Evolutionary conservation across 2,113 vertebrate genomes (phyloP), one percentile per base, ranked within the genome.

Genomic region (Typhlomys cinereus): DNA sequence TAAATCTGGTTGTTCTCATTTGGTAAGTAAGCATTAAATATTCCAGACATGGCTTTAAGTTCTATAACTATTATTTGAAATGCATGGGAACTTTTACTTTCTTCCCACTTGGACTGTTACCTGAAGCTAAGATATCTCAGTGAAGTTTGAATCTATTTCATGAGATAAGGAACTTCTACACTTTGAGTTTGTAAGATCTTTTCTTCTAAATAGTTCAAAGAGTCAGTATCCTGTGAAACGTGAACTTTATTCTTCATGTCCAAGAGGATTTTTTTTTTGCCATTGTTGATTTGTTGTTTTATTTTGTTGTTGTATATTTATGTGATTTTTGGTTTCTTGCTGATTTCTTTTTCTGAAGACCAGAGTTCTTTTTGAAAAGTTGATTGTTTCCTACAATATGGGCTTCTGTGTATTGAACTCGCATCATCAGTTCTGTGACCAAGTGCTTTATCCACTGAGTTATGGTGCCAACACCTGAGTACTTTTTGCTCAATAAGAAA

Each of bases 1-100:
- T 59, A 90, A 54, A 83, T 48, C 79, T 76, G 48, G 80, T 94
- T n/a, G n/a, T n/a, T n/a, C n/a, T 94, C 61, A 78, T 74, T 81
- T 54, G 75, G 31, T 34, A 90, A 82, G 29, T 70, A 15, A 76
- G 64, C 57, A 9, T 84, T 85, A 25, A 90, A 57, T 86, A 88
- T 75, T 86, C 44, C 41, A 67, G 46, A 61, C 44, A n/a, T 9
- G 27, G 10, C 62, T 27, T 46, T 61, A n/a, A 39, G n/a, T 46
- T 82, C 36, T 44, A 4, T 20, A 29, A 4, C 76, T 71, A 36
- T 67, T 84, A 20, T 52, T 71, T 0, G 54, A 91, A 88, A 81
- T 13, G 17, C 2, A 34, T 46, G 25, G 12, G 7, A 4, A 62
- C 41, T 5, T 14, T 27, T 6, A 36, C 10, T 3, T 67, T 70